Conservation (phyloP, 1,140 invertebrate genomes). For the Paramacrobiotus metropolitanus region DNA sequence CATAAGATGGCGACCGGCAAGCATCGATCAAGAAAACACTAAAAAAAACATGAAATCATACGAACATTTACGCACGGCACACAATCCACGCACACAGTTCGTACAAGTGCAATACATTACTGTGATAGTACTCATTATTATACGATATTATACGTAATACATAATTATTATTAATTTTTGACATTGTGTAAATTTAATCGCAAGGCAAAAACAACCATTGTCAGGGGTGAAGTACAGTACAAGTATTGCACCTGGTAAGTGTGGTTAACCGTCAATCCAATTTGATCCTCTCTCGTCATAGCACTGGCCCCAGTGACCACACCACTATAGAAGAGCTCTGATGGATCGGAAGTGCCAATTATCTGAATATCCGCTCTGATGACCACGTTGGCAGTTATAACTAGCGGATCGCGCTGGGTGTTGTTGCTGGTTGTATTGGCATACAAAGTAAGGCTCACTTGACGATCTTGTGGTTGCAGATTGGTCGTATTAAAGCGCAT, state of each 20-base stretch:
- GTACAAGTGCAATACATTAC: no score
- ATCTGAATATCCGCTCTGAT: background rate
- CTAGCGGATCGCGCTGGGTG: background rate
- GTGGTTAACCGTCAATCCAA: slow-evolving; percentile 58
- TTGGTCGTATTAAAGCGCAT: slow-evolving; percentile 13
- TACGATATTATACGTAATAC: no score
- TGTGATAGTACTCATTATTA: no score
- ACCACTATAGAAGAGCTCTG: slow-evolving; percentile 50
- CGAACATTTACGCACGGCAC: no score
- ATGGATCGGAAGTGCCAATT: background rate
- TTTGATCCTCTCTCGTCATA: slow-evolving; percentile 53
- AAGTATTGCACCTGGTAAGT: slow-evolving; percentile 44
- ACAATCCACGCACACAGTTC: no score
- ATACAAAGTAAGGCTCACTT: slow-evolving; percentile 12
- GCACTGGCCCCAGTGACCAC: slow-evolving; percentile 50
- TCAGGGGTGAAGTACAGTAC: no score
- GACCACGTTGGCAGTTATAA: background rate
- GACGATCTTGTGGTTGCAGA: slow-evolving; percentile 9
- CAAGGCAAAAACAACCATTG: no score
- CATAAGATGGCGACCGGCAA: background rate
- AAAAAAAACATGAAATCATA: no score
- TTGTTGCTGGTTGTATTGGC: slow-evolving; percentile 9
- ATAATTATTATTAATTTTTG: no score
- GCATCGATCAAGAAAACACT: background rate
- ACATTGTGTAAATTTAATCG: no score